Evolutionary conservation across 2,113 vertebrate species (phyloP).

Genomic region (Ammodytes dubius): DNA sequence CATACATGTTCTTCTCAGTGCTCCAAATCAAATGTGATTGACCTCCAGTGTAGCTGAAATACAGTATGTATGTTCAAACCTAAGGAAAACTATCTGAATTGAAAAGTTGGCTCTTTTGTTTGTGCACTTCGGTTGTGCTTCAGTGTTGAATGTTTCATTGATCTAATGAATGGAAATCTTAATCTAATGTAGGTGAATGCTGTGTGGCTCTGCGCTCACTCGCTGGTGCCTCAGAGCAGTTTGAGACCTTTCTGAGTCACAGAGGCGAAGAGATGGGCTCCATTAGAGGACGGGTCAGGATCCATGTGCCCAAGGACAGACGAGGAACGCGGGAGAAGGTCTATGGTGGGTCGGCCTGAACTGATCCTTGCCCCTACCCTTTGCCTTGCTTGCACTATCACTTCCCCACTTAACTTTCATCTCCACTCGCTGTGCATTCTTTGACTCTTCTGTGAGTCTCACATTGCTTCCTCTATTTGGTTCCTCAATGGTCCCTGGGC

Average conservation of each 20-base stretch:
- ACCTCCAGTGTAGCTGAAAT: background rate
- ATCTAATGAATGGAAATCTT: background rate
- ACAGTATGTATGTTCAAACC: background rate
- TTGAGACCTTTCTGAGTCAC: conserved; percentile 90
- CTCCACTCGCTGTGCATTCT: conserved; percentile 41
- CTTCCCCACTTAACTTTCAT: conserved; percentile 70
- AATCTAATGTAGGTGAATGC: conserved; percentile 85
- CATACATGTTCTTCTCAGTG: background rate
- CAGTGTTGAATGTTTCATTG: background rate
- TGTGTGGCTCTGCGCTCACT: conserved; percentile 81
- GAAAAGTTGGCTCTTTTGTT: background rate
- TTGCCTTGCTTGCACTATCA: conserved; percentile 64
- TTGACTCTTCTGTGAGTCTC: conserved; percentile 50
- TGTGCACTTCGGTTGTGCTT: background rate
- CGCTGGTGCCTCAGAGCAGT: conserved; percentile 80
- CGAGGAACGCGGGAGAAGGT: conserved; percentile 80
- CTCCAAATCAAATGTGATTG: background rate
- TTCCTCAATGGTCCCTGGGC: conserved; percentile 74
- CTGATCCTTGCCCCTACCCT: background rate
- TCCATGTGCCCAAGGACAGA: conserved; percentile 83
- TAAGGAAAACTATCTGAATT: background rate
- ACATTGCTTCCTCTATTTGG: conserved; percentile 77
- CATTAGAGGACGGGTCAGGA: conserved; percentile 85
- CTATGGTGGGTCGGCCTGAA: conserved; percentile 82
- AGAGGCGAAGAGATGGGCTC: conserved; percentile 91